A percentile compares a stretch with the other conserved stretches of the same genome.
These are phyloP conservation scores for Tapirus indicus DNA, from an alignment of 2,797 vertebrate species.

Conservation along the genomic window DNA sequence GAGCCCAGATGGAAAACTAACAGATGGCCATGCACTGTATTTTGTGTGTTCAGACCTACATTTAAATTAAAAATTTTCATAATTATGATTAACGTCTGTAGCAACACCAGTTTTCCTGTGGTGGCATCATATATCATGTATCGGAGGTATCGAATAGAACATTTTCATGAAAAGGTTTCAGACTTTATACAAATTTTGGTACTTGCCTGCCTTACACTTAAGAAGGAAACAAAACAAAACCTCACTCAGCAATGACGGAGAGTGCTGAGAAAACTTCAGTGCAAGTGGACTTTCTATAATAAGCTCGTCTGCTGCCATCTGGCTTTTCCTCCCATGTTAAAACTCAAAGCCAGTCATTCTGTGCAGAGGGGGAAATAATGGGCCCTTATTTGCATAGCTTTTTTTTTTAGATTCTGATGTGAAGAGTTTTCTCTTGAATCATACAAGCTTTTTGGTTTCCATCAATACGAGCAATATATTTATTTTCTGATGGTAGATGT, in stretches of 20 bases:
- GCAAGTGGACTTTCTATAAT: constrained; percentile 71
- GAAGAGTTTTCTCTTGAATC: constrained; percentile 58
- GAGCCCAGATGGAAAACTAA: constrained; percentile 91
- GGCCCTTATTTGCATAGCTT: constrained; percentile 74
- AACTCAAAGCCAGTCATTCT: constrained; percentile 69
- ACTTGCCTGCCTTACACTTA: constrained; percentile 76
- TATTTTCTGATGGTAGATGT: not conserved
- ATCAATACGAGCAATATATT: constrained; percentile 16
- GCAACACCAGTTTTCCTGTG: constrained; percentile 87
- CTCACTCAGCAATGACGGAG: constrained; percentile 72
- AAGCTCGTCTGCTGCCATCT: constrained; percentile 80
- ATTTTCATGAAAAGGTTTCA: constrained; percentile 84
- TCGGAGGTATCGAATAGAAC: constrained; percentile 84
- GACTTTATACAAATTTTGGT: constrained; percentile 83
- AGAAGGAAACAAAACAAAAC: constrained; percentile 79
- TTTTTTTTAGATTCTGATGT: constrained; percentile 54
- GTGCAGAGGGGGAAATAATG: constrained; percentile 69
- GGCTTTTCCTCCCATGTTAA: constrained; percentile 75
- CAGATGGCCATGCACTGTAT: constrained; percentile 90
- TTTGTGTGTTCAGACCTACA: constrained; percentile 89
- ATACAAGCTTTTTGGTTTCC: not conserved
- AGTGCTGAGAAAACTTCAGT: constrained; percentile 73
- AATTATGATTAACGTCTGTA: constrained; percentile 89
- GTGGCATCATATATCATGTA: constrained; percentile 80
- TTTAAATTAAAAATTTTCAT: constrained; percentile 92